phyloP scores from a whole-genome alignment of 2,888 invertebrate species.

The Melinaea menophilus region DNA sequence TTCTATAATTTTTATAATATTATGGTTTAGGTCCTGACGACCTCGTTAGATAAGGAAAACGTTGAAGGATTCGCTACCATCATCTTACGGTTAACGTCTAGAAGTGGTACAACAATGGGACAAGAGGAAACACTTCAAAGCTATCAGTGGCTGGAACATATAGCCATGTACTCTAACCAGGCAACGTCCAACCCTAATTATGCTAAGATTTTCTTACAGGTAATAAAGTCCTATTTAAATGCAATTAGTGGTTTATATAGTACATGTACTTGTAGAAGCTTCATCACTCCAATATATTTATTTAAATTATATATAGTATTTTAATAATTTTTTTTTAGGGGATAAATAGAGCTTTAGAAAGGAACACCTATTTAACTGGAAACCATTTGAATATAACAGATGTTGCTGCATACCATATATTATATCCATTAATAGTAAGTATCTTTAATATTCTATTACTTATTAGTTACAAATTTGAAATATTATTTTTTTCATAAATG shows the following conservation, averaged over 20 bases:
- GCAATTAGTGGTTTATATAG: no score
- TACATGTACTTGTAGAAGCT: not conserved
- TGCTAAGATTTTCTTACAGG: constrained; percentile 72
- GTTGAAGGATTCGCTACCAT: constrained; percentile 75
- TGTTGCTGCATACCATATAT: constrained; percentile 81
- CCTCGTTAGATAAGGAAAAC: constrained; percentile 61
- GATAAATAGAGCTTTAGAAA: constrained; percentile 60
- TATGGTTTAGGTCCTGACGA: constrained; percentile 69
- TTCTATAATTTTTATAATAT: not conserved
- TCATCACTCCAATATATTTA: not conserved
- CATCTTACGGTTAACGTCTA: constrained; percentile 63
- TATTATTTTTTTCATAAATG: no score
- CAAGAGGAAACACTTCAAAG: constrained; percentile 63
- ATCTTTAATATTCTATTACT: constrained; percentile 46
- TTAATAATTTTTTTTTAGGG: constrained; percentile 50
- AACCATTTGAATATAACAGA: constrained; percentile 80
- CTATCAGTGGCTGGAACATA: constrained; percentile 84
- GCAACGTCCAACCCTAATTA: constrained; percentile 60
- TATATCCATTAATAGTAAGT: constrained; percentile 82
- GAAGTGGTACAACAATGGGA: constrained; percentile 57
- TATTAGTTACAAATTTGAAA: not conserved
- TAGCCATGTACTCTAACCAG: constrained; percentile 76
- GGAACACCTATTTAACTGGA: constrained; percentile 60
- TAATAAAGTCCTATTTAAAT: constrained; percentile 35
- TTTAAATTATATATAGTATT: not conserved